phyloP scores from a whole-genome alignment of 2,113 vertebrate genomes.

The Paralichthys olivaceus region DNA sequence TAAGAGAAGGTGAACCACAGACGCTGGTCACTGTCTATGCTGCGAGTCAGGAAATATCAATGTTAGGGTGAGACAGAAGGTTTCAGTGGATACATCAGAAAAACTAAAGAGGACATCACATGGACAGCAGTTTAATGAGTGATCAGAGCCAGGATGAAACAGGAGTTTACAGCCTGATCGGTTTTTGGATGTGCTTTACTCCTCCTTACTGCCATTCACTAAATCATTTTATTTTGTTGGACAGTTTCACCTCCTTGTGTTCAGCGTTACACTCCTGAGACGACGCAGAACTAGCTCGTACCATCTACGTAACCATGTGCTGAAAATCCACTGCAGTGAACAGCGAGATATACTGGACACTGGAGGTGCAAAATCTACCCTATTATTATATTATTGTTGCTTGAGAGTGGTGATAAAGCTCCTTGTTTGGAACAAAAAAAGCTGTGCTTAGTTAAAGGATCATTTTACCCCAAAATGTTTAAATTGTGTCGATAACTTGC shows the following conservation, averaged over 20 bases:
- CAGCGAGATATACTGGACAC: neutral
- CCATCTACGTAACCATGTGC: constrained; percentile 23
- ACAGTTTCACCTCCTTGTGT: constrained; percentile 16
- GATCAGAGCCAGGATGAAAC: constrained; percentile 11
- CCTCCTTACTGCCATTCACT: neutral
- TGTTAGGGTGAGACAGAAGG: constrained; percentile 1
- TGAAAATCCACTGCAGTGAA: constrained; percentile 10
- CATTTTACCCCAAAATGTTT: constrained; percentile 20
- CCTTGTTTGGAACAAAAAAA: neutral
- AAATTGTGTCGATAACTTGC: neutral
- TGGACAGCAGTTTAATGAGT: constrained; percentile 2
- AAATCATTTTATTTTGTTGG: neutral
- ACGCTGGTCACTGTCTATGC: neutral
- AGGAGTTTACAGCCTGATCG: constrained; percentile 3
- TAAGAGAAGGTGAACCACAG: constrained; percentile 13
- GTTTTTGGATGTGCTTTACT: constrained; percentile 37
- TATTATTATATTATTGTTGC: neutral
- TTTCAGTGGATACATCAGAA: neutral
- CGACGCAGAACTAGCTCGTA: constrained; percentile 27
- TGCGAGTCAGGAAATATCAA: constrained; percentile 14
- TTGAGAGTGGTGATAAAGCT: neutral
- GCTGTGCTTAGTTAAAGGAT: constrained; percentile 12
- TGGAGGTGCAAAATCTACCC: neutral
- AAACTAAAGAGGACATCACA: constrained; percentile 6
- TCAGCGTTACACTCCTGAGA: constrained; percentile 5